A percentile compares a stretch with the other conserved stretches of the same genome.
Evolutionary conservation across 2,888 invertebrate genomes (phyloP).

Genomic region (Sisyra terminalis): DNA sequence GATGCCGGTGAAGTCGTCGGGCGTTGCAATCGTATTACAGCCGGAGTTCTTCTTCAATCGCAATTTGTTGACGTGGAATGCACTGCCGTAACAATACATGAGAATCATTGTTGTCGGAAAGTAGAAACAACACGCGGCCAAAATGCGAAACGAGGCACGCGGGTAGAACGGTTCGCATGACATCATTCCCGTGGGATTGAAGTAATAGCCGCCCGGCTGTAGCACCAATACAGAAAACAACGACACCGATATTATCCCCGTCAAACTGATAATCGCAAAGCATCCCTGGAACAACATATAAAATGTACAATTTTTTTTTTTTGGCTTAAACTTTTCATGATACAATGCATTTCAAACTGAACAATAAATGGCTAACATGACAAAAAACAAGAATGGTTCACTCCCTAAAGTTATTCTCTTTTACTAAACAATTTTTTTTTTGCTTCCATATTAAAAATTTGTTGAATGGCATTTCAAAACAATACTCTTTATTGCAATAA

Average conservation of each 20-base stretch:
- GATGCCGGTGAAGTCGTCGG: constrained; percentile 29
- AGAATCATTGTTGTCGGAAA: constrained; percentile 83
- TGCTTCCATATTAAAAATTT: too few relatives aligned
- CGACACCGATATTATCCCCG: constrained; percentile 72
- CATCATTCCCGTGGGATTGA: constrained; percentile 70
- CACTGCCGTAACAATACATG: constrained; percentile 84
- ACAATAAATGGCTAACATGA: too few relatives aligned
- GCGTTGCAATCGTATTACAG: constrained; percentile 25
- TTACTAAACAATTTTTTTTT: too few relatives aligned
- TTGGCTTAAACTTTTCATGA: too few relatives aligned
- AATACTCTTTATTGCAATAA: too few relatives aligned
- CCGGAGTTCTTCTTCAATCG: constrained; percentile 30
- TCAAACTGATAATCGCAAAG: constrained; percentile 67
- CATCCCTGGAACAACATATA: constrained; percentile 62
- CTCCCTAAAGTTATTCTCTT: too few relatives aligned
- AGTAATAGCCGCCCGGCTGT: constrained; percentile 74
- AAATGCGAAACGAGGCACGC: constrained; percentile 50
- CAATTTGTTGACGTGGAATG: constrained; percentile 74
- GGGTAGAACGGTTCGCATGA: constrained; percentile 81
- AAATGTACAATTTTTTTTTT: too few relatives aligned
- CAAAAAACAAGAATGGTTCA: too few relatives aligned
- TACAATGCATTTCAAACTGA: too few relatives aligned
- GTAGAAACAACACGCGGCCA: constrained; percentile 76
- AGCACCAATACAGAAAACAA: constrained; percentile 69
- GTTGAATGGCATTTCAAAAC: too few relatives aligned